A percentile compares a stretch with the other conserved stretches of the same genome.
phyloP scores from a whole-genome alignment of 2,888 invertebrate species.

The Orthosia gothica region DNA sequence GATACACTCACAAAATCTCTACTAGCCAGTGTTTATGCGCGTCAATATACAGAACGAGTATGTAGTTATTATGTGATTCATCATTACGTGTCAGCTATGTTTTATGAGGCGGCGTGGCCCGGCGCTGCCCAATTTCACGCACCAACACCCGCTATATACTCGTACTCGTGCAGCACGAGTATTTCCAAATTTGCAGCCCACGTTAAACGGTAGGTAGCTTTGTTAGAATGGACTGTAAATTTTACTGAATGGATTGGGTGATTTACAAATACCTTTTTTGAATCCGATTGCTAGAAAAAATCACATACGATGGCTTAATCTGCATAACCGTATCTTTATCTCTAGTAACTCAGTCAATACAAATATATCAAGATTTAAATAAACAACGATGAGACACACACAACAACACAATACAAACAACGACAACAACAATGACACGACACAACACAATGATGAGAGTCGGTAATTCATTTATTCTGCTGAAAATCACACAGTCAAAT shows the following conservation, averaged over 20 bases:
- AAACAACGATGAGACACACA: too few relatives aligned
- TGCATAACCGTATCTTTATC: too few relatives aligned
- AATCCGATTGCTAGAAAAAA: too few relatives aligned
- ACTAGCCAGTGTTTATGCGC: slow-evolving; percentile 5
- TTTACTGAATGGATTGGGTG: background rate
- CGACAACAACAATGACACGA: too few relatives aligned
- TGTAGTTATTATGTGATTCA: slow-evolving; percentile 70
- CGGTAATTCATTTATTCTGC: too few relatives aligned
- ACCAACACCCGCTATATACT: slow-evolving; percentile 65
- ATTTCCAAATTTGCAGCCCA: slow-evolving; percentile 55
- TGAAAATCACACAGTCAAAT: too few relatives aligned
- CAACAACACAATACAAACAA: too few relatives aligned
- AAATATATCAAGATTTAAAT: too few relatives aligned
- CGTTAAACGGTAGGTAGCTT: slow-evolving; percentile 43
- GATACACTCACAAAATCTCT: background rate
- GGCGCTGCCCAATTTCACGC: slow-evolving; percentile 75
- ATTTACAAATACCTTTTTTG: slow-evolving; percentile 10
- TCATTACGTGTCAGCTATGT: slow-evolving; percentile 76
- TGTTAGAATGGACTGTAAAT: slow-evolving; percentile 36
- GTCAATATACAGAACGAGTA: slow-evolving; percentile 47
- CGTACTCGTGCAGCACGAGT: slow-evolving; percentile 22
- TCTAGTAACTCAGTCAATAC: too few relatives aligned
- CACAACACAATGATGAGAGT: too few relatives aligned
- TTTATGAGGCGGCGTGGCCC: slow-evolving; percentile 72
- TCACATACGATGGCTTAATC: too few relatives aligned